Evolutionary conservation across 2,113 vertebrate species (phyloP).

Genomic region (Nycticebus coucang): DNA sequence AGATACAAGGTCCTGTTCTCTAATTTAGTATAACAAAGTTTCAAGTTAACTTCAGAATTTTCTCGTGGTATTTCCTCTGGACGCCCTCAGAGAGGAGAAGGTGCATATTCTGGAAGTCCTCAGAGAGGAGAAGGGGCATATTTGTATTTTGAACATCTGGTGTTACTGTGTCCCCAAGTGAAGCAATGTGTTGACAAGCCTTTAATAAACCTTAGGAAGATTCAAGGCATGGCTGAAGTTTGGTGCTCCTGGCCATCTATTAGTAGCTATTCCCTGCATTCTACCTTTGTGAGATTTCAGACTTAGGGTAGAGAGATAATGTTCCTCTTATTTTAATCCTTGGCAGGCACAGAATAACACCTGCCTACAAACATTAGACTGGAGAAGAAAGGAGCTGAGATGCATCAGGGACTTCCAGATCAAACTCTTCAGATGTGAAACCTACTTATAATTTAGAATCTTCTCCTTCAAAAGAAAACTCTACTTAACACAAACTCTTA

Average conservation of each 20-base stretch:
- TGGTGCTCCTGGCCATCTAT: neutral
- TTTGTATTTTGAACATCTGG: neutral
- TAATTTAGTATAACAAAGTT: neutral
- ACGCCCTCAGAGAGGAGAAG: neutral
- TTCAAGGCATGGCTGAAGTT: neutral
- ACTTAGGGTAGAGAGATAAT: neutral
- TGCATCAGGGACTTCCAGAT: neutral
- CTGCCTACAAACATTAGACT: neutral
- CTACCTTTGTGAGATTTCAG: neutral
- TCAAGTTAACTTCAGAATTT: neutral
- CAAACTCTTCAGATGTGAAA: neutral
- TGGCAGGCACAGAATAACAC: neutral
- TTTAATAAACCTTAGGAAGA: neutral
- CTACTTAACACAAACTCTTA: neutral
- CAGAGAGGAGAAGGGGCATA: neutral
- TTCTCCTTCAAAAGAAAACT: neutral
- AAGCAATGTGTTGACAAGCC: neutral
- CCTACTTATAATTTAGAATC: neutral
- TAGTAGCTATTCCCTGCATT: neutral
- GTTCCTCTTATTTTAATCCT: neutral
- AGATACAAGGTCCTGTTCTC: neutral
- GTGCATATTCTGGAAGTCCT: neutral
- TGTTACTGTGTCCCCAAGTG: neutral
- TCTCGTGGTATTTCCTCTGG: neutral
- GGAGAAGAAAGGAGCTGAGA: neutral